Percentiles rank a stretch among this genome's conserved stretches.
phyloP scores from a whole-genome alignment of 2,888 invertebrate species.

The Platycheirus rosarum region DNA sequence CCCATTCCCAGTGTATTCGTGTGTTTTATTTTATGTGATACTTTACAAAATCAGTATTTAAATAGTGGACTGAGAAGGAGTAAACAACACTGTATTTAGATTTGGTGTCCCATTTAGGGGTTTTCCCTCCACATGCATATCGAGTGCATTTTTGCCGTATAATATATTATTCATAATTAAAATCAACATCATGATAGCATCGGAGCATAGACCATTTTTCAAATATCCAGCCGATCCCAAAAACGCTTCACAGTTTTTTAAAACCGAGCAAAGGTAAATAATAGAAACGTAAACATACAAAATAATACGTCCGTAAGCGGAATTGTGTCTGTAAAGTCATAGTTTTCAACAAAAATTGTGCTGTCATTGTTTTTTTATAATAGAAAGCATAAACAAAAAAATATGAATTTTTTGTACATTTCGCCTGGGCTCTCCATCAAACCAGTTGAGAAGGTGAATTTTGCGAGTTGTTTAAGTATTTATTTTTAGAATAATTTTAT shows the following conservation, averaged over 20 bases:
- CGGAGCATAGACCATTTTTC: slow-evolving; percentile 63
- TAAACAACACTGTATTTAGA: not conserved
- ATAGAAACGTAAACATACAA: slow-evolving; percentile 6
- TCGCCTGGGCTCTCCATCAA: not conserved
- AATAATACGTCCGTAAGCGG: slow-evolving; percentile 1
- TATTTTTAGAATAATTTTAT: too few species aligned
- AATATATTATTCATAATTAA: not conserved
- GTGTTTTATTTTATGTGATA: not conserved
- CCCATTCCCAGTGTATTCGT: slow-evolving; percentile 10
- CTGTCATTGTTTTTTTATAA: too few species aligned
- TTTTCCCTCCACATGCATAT: slow-evolving; percentile 3
- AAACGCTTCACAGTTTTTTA: slow-evolving; percentile 55
- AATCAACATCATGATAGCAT: slow-evolving; percentile 45
- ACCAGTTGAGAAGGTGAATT: slow-evolving; percentile 33
- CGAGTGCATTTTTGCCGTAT: not conserved
- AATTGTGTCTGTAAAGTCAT: slow-evolving; percentile 6
- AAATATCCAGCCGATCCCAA: slow-evolving; percentile 69
- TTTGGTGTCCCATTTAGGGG: slow-evolving; percentile 15
- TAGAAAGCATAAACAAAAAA: too few species aligned
- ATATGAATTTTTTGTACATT: slow-evolving; percentile 47
- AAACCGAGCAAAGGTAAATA: slow-evolving; percentile 65
- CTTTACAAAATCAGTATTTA: slow-evolving; percentile 9
- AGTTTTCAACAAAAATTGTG: slow-evolving; percentile 20
- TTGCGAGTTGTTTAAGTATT: not conserved
- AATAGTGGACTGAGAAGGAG: not conserved